Conservation (phyloP, 1,140 invertebrate genomes). For the Tigriopus japonicus region DNA sequence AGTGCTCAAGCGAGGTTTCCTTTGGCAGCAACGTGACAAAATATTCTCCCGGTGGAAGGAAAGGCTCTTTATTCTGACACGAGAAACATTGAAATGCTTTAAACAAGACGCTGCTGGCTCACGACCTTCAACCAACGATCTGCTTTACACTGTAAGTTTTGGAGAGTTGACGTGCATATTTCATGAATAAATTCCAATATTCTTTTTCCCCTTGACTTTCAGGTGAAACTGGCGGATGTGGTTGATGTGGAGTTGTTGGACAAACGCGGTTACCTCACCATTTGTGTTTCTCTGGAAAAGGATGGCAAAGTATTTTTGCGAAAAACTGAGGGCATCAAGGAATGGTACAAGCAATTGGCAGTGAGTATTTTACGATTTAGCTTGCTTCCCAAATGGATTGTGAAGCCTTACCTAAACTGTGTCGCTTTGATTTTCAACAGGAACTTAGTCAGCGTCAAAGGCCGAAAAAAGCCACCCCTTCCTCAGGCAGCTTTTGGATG, state of each 20-base stretch:
- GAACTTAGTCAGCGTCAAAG: too few relatives aligned
- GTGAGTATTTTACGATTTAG: neutral
- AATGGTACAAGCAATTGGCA: neutral
- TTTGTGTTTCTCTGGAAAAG: neutral
- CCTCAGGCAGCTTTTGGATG: neutral
- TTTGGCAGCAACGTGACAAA: conserved; percentile 22
- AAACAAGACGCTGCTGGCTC: conserved; percentile 30
- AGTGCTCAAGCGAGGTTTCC: conserved; percentile 21
- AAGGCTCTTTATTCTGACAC: conserved; percentile 43
- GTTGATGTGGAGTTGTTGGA: conserved; percentile 10
- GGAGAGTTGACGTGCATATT: too few relatives aligned
- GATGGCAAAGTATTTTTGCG: conserved; percentile 8
- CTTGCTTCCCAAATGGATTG: too few relatives aligned
- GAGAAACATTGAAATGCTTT: conserved; percentile 47
- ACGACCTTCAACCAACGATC: conserved; percentile 16
- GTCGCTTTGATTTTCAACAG: too few relatives aligned
- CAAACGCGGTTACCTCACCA: conserved; percentile 11
- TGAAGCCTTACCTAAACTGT: too few relatives aligned
- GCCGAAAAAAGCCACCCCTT: too few relatives aligned
- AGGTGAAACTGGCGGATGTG: conserved; percentile 14
- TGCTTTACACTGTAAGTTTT: too few relatives aligned
- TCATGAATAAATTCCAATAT: too few relatives aligned
- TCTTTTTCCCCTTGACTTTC: too few relatives aligned
- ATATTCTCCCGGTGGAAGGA: conserved; percentile 33
- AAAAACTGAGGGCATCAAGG: conserved; percentile 1